Conservation (phyloP, 2,797 vertebrate species). For the Chanos chanos region DNA sequence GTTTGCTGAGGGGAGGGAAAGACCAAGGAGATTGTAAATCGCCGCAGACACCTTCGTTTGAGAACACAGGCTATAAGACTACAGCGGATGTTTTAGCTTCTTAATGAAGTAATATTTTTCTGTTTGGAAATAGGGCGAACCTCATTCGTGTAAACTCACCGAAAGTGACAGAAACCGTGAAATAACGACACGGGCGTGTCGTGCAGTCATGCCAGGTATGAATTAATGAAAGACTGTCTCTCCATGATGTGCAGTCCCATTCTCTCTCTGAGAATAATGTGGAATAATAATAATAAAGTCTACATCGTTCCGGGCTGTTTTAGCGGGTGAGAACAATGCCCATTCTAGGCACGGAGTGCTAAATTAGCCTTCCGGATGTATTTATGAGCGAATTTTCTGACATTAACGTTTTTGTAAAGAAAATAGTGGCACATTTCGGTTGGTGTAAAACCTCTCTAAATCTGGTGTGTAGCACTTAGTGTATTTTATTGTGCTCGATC, state of each 20-base stretch:
- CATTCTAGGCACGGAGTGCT: constrained; percentile 45
- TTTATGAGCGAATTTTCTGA: constrained; percentile 56
- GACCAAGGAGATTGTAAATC: too few relatives aligned
- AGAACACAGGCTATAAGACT: too few relatives aligned
- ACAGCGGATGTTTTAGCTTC: too few relatives aligned
- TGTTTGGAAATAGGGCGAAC: too few relatives aligned
- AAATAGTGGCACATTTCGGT: constrained; percentile 58
- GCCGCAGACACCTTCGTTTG: too few relatives aligned
- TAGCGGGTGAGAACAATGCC: constrained; percentile 56
- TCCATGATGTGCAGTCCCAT: constrained; percentile 24
- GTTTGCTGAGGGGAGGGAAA: too few relatives aligned
- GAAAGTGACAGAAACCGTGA: too few relatives aligned
- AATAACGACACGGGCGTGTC: constrained; percentile 15
- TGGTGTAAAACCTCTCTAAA: constrained; percentile 61
- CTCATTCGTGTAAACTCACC: too few relatives aligned
- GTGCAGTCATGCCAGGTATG: constrained; percentile 7
- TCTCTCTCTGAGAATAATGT: constrained; percentile 39
- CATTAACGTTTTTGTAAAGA: constrained; percentile 63
- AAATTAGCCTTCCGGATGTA: constrained; percentile 57
- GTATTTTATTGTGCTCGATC: constrained; percentile 55
- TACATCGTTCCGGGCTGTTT: constrained; percentile 48
- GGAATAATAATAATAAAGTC: constrained; percentile 54
- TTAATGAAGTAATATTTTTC: too few relatives aligned
- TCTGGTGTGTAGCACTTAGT: constrained; percentile 57
- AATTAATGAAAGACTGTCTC: constrained; percentile 32